A percentile compares a stretch with the other conserved stretches of the same genome.
phyloP scores from a whole-genome alignment of 2,888 invertebrate genomes.

The Thysanoteuthis rhombus region DNA sequence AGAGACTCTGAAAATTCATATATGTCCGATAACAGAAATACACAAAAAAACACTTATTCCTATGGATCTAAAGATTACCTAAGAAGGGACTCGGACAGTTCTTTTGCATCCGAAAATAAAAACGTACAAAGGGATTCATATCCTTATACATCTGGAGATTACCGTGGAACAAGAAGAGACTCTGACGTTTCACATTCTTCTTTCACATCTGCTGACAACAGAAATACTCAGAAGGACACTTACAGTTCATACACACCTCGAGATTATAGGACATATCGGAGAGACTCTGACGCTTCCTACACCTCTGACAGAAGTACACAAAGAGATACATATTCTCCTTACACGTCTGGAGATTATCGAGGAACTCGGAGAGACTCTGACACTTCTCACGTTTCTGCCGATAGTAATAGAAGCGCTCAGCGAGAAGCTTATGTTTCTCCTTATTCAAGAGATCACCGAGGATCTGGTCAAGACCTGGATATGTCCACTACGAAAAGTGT shows the following conservation, averaged over 20 bases:
- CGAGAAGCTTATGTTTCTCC: not conserved
- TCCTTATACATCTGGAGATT: not conserved
- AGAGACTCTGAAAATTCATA: not conserved
- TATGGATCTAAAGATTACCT: not conserved
- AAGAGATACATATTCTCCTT: not conserved
- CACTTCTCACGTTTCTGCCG: not conserved
- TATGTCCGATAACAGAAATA: not conserved
- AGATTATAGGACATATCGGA: not conserved
- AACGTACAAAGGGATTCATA: not conserved
- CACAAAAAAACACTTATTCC: not conserved
- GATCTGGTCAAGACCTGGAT: not conserved
- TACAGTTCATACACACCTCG: constrained; percentile 12
- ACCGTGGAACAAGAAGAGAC: not conserved
- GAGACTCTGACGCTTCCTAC: not conserved
- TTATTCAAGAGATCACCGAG: not conserved
- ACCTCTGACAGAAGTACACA: not conserved
- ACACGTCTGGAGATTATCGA: not conserved
- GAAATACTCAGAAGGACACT: not conserved
- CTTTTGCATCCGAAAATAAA: not conserved
- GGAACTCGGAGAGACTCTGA: not conserved
- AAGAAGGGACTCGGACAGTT: not conserved
- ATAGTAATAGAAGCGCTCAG: not conserved
- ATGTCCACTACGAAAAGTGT: not conserved
- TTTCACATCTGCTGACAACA: not conserved
- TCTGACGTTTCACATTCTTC: not conserved